A percentile compares a stretch with the other conserved stretches of the same genome.
Evolutionary conservation across 2,888 invertebrate genomes (phyloP).

Genomic region (Leptinotarsa rubiginosa): DNA sequence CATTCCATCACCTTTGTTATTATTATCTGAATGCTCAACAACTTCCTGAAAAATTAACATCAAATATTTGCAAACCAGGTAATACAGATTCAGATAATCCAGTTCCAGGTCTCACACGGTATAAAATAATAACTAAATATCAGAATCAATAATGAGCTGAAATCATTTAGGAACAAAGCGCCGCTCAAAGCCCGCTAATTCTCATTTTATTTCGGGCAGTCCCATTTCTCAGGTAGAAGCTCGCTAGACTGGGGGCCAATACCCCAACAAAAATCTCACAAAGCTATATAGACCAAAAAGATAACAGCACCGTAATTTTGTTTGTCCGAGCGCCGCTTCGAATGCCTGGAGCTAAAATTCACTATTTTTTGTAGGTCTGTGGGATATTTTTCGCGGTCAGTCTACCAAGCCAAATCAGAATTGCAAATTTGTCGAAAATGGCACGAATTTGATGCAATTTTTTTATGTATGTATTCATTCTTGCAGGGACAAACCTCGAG

Average conservation of each 20-base stretch:
- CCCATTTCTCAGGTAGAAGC: slow-evolving; percentile 31
- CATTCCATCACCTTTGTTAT: too few relatives aligned
- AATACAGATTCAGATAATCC: too few relatives aligned
- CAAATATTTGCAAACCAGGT: too few relatives aligned
- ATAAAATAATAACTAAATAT: not conserved
- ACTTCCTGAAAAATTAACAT: too few relatives aligned
- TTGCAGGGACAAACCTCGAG: not conserved
- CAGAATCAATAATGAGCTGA: not conserved
- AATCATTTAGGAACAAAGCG: slow-evolving; percentile 11
- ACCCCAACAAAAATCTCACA: slow-evolving; percentile 36
- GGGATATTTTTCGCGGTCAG: slow-evolving; percentile 35
- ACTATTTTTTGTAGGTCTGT: slow-evolving; percentile 42
- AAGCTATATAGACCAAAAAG: slow-evolving; percentile 40
- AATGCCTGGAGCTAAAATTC: slow-evolving; percentile 36
- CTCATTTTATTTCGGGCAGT: not conserved
- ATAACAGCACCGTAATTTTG: slow-evolving; percentile 36
- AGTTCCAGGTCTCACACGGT: too few relatives aligned
- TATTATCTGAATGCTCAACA: too few relatives aligned
- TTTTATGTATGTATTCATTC: slow-evolving; percentile 20
- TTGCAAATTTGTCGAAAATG: slow-evolving; percentile 47
- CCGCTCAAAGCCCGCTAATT: not conserved
- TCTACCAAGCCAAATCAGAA: slow-evolving; percentile 44
- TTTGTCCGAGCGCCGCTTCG: slow-evolving; percentile 37
- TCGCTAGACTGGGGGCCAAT: slow-evolving; percentile 19
- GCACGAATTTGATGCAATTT: slow-evolving; percentile 41